Evolutionary conservation across 2,888 invertebrate genomes (phyloP).

Genomic region (Drosophila barbarae): DNA sequence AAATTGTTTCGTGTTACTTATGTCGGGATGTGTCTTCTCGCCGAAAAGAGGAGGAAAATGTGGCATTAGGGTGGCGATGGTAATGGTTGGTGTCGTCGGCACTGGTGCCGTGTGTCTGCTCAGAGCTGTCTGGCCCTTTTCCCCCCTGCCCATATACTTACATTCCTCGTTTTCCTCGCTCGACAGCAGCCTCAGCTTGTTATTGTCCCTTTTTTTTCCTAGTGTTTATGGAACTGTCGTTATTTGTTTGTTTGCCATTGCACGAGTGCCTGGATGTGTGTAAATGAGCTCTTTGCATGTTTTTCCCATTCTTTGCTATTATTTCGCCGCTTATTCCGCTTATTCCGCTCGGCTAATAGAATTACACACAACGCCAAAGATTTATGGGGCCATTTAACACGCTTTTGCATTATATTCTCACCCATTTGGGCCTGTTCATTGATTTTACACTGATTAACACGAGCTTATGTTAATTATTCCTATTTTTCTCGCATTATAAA

Average conservation of each 20-base stretch:
- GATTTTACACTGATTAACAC: conserved; percentile 67
- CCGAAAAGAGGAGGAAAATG: conserved; percentile 2
- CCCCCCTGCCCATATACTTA: conserved; percentile 1
- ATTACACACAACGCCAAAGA: conserved; percentile 65
- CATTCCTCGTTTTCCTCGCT: conserved; percentile 20
- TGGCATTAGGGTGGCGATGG: conserved; percentile 12
- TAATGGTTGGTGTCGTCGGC: conserved; percentile 1
- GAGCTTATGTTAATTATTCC: conserved; percentile 60
- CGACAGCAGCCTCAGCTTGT: conserved; percentile 19
- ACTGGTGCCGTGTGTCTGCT: conserved; percentile 9
- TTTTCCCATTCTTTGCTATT: conserved; percentile 13
- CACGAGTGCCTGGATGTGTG: conserved; percentile 34
- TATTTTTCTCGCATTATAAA: conserved; percentile 40
- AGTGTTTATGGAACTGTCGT: conserved; percentile 66
- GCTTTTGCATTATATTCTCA: conserved; percentile 54
- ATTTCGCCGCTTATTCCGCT: background rate
- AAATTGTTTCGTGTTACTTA: conserved; percentile 74
- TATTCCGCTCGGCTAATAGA: conserved; percentile 55
- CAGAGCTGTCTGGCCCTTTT: conserved; percentile 5
- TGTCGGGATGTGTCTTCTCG: conserved; percentile 48
- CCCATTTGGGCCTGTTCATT: conserved; percentile 54
- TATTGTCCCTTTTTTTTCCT: conserved; percentile 42
- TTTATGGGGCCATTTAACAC: conserved; percentile 62
- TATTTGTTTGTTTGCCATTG: conserved; percentile 56
- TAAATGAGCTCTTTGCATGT: conserved; percentile 71